Evolutionary conservation across 2,113 vertebrate genomes (phyloP), one percentile per base, ranked within the genome.

Genomic region (Myrmecophaga tridactyla): DNA sequence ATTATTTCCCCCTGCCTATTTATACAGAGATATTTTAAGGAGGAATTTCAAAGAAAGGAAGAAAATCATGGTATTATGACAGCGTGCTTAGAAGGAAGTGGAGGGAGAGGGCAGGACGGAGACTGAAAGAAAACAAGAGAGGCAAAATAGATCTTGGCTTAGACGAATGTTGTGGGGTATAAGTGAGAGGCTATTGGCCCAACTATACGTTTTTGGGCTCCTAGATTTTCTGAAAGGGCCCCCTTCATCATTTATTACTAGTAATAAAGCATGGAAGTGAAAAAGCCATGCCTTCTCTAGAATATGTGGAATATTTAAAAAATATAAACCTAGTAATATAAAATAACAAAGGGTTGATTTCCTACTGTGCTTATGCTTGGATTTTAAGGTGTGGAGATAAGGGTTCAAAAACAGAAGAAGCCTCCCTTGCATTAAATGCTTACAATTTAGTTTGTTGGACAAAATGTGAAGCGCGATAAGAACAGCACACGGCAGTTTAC

Each of bases 31-130:
- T 75, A 10, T 73, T 90, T 81, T 69, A 88, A 92, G 70, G 56
- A 95, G 4, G 25, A n/a, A 75, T 96, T 89, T 82, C 78, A 80
- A 84, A 95, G 86, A 86, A 69, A 73, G 41, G 3, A 29, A 63
- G 9, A 51, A 7, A n/a, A 43, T 84, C 29, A 15, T 21, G n/a
- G n/a, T 18, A 62, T 34, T 18, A n/a, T 67, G 39, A 25, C 7
- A 18, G 60, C 23, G 39, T 6, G 13, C 34, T n/a, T 56, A 7
- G 69, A 89, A n/a, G 78, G 46, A 60, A 87, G 58, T 60, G 3
- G 46, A 83, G 39, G 34, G 41, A 63, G 12, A 67, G 34, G 86
- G 36, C 62, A 76, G 15, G 65, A 72, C 77, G 27, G 60, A 94
- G 36, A 53, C 4, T 72, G 77, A 90, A 67, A 14, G 18, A n/a